Percentiles rank a stretch among this genome's conserved stretches.
phyloP scores from a whole-genome alignment of 2,113 vertebrate genomes.

The Meles meles region DNA sequence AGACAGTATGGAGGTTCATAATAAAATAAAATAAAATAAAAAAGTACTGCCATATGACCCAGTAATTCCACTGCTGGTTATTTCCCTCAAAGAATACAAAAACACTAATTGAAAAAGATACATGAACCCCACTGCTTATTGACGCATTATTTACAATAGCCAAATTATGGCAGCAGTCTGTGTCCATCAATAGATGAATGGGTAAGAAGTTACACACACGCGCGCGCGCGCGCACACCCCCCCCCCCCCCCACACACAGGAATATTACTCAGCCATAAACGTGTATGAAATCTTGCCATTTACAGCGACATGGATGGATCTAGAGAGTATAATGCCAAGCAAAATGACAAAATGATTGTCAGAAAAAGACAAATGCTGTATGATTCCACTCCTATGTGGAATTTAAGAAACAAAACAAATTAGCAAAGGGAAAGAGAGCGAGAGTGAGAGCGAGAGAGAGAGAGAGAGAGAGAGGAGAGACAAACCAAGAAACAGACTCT shows the following conservation, averaged over 20 bases:
- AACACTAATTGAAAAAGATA: neutral
- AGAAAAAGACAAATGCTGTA: neutral
- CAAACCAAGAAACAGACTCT: neutral
- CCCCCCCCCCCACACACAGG: neutral
- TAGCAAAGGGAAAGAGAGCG: neutral
- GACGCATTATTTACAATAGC: too few relatives aligned
- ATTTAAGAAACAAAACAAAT: neutral
- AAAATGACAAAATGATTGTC: neutral
- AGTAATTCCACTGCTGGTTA: neutral
- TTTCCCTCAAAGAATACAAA: neutral
- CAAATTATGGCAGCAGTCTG: too few relatives aligned
- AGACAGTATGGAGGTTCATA: neutral
- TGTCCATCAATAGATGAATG: too few relatives aligned
- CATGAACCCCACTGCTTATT: too few relatives aligned
- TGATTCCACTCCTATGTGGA: neutral
- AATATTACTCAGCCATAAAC: neutral
- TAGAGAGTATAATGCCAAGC: neutral
- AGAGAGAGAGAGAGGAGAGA: neutral
- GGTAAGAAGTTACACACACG: too few relatives aligned
- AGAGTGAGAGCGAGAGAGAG: neutral
- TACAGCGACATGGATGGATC: neutral
- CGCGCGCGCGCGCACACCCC: rapidly evolving
- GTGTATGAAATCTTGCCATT: neutral
- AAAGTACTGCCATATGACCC: neutral
- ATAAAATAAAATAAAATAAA: neutral